Evolutionary conservation across 2,797 vertebrate species (phyloP), one percentile per base, ranked within the genome.

Genomic region (Sus cebifrons): DNA sequence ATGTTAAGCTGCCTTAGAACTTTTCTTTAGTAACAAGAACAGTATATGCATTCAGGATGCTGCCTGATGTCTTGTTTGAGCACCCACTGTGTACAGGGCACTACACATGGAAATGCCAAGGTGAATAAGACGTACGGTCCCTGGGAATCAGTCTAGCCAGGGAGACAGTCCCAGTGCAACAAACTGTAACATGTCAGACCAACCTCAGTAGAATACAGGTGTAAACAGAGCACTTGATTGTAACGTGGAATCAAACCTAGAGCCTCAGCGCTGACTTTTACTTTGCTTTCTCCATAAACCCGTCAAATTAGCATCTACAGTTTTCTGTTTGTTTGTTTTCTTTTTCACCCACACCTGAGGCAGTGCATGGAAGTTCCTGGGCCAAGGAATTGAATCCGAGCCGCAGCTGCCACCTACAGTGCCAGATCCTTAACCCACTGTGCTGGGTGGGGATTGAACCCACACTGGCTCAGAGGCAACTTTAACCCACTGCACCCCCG

Each of bases 1-100:
- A 70, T 68, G 56, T 89, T 92, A 77, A 77, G 56, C 86, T 78
- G 16, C 40, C 36, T 16, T 58, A 73, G 84, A 92, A 92, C 16
- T 62, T 79, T 62, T 68, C 2, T 56, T 68, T 88, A 91, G n/a
- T 89, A 93, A 36, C 49, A 64, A 29, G 29, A 81, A 36, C 21
- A 52, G 32, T 29, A 8, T 15, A 12, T 82, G 23, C 40, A 36
- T 6, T 44, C 27, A 70, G 16, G 49, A 6, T 95, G 36, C 32
- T 78, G 6, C 58, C 49, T 79, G 40, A 56, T 74, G 11, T 54
- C 58, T 17, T 78, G 7, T 91, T 71, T 94, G 56, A 18, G 3
- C 12, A 84, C 64, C 71, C 73, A 65, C 84, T 23, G 2, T 36
- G 32, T 58, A 14, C 23, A 44, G 32, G 54, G 36, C 44, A n/a